These are phyloP conservation scores for Trachemys scripta DNA, from an alignment of 2,113 vertebrate genomes.

Conservation along the genomic window DNA sequence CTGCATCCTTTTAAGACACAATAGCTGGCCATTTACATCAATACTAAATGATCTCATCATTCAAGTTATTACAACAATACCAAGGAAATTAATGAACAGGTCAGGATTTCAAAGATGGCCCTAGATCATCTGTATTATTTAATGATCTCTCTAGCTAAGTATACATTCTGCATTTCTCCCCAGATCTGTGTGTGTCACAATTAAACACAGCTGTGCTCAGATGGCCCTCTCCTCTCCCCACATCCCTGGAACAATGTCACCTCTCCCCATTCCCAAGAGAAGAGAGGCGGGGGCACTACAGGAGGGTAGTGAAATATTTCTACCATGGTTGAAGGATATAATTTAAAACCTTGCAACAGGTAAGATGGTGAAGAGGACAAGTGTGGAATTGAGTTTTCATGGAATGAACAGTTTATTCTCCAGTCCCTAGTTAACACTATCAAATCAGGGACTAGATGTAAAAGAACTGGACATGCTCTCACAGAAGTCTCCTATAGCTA, in stretches of 20 bases:
- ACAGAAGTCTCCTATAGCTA: background rate
- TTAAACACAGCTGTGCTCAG: background rate
- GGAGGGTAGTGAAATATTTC: background rate
- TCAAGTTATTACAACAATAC: background rate
- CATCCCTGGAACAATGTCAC: background rate
- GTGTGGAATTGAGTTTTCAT: background rate
- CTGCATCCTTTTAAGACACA: background rate
- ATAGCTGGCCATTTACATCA: background rate
- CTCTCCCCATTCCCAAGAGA: background rate
- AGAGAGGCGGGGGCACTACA: background rate
- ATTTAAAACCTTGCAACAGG: background rate
- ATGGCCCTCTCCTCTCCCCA: background rate
- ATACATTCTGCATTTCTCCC: background rate
- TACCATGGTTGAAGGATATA: background rate
- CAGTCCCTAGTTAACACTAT: background rate
- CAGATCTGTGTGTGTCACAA: background rate
- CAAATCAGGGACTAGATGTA: background rate
- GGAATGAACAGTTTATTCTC: background rate
- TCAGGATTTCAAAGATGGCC: background rate
- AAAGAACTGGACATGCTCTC: fast-evolving
- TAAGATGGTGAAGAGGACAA: background rate
- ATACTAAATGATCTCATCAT: background rate
- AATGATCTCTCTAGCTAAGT: background rate
- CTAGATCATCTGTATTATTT: background rate
- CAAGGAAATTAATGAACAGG: background rate